A percentile compares a stretch with the other conserved stretches of the same genome.
Conservation (phyloP, 2,888 invertebrate genomes). For the Leistus spinibarbis region DNA sequence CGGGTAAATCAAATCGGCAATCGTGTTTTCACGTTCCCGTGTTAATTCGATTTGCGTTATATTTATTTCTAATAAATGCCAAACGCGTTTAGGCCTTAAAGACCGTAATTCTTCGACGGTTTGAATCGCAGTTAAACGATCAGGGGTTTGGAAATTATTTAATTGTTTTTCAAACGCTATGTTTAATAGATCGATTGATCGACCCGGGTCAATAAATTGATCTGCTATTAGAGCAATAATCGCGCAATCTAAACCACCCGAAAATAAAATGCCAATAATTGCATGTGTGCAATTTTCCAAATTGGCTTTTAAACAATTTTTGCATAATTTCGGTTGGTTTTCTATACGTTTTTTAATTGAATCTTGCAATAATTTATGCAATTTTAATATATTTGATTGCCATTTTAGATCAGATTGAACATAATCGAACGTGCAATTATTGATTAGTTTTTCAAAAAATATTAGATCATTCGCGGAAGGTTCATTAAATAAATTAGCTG, state of each 20-base stretch:
- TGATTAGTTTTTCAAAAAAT: not conserved
- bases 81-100: conserved; percentile 74
- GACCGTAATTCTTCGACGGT: conserved; percentile 71
- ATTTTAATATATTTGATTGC: conserved; percentile 44
- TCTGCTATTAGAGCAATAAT: conserved; percentile 82
- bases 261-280: conserved; percentile 74
- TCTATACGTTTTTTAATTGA: conserved; percentile 67
- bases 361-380: conserved; percentile 62
- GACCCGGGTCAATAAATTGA: conserved; percentile 66
- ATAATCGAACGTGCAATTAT: not conserved
- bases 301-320: conserved; percentile 59
- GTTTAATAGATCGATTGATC: conserved; percentile 89
- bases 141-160: conserved; percentile 73
- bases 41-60: conserved; percentile 70
- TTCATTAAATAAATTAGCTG: conserved; percentile 41
- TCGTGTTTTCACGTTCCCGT: conserved; percentile 60
- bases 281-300: conserved; percentile 54
- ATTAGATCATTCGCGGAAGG: not conserved
- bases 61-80: conserved; percentile 86
- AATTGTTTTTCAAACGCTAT: conserved; percentile 80
- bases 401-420: not conserved
- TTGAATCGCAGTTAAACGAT: conserved; percentile 77
- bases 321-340: conserved; percentile 68
- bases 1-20: conserved; percentile 84
- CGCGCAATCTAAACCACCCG: conserved; percentile 96